phyloP scores from a whole-genome alignment of 2,797 vertebrate genomes.

The Carcharodon carcharias region DNA sequence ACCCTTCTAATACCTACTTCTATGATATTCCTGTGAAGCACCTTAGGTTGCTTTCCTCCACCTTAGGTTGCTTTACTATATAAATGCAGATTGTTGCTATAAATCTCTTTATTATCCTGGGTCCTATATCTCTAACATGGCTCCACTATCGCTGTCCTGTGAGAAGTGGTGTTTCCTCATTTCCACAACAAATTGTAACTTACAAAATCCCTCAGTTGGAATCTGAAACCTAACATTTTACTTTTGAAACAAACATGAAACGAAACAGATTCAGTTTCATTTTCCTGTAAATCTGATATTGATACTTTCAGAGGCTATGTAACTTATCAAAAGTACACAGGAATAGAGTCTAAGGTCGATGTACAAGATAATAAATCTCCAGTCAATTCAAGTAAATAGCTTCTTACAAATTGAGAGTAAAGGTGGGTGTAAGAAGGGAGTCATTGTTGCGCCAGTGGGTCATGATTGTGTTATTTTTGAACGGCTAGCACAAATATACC shows the following conservation, averaged over 20 bases:
- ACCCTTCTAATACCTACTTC: not conserved
- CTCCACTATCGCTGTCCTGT: not conserved
- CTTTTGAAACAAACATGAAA: not conserved
- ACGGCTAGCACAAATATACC: not conserved
- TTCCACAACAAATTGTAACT: not conserved
- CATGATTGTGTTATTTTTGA: not conserved
- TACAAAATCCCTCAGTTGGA: not conserved
- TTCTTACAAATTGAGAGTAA: not conserved
- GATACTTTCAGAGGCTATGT: not conserved
- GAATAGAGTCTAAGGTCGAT: not conserved
- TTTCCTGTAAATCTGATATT: not conserved
- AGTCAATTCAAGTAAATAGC: not conserved
- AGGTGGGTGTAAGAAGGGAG: not conserved
- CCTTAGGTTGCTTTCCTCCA: not conserved
- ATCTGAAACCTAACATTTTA: not conserved
- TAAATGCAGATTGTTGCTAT: not conserved
- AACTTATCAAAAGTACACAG: not conserved
- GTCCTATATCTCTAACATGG: not conserved
- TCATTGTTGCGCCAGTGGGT: not conserved
- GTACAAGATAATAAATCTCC: not conserved
- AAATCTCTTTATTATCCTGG: not conserved
- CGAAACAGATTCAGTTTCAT: not conserved
- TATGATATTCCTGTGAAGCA: not conserved
- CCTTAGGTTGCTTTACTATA: too few relatives aligned
- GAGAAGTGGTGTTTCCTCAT: not conserved